These are phyloP conservation scores for Antedon mediterranea DNA, from an alignment of 53 echinoderm and acorn worm genomes.

Conservation along the genomic window DNA sequence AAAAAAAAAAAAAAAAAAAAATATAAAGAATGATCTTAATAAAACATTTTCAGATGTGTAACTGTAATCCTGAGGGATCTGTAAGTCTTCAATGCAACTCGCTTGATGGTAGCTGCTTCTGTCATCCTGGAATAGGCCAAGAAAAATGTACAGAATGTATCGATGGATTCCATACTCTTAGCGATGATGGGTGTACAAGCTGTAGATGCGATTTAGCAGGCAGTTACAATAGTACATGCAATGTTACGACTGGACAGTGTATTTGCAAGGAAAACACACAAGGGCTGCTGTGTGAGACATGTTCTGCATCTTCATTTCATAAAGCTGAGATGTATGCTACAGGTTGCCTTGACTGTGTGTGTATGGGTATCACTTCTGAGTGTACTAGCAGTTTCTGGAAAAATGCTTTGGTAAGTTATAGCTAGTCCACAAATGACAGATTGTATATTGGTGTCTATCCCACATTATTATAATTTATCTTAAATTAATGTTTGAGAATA, in stretches of 20 bases:
- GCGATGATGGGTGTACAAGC: conserved; percentile 33
- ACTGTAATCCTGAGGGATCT: conserved; percentile 54
- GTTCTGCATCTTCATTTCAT: conserved; percentile 49
- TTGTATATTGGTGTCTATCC: not conserved
- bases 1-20: too few relatives aligned
- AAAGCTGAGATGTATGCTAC: conserved; percentile 28
- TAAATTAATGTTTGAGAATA: too few relatives aligned
- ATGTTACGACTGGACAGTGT: conserved; percentile 67
- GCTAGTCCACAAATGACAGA: too few relatives aligned
- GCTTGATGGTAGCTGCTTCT: conserved; percentile 48
- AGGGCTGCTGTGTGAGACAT: conserved; percentile 46
- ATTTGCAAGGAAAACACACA: conserved; percentile 55
- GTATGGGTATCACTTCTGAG: conserved; percentile 73
- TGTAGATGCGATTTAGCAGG: conserved; percentile 57
- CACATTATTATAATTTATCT: too few relatives aligned
- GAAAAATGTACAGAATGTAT: conserved; percentile 54
- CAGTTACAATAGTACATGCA: conserved; percentile 31
- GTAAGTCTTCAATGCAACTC: conserved; percentile 53
- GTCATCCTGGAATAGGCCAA: conserved; percentile 58
- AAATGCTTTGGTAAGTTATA: conserved; percentile 37
- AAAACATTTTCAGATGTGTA: conserved; percentile 51
- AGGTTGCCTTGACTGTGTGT: conserved; percentile 80
- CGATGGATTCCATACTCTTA: conserved; percentile 50
- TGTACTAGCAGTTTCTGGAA: conserved; percentile 37
- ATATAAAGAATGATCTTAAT: too few relatives aligned